phyloP scores from a whole-genome alignment of 2,797 vertebrate species.

The Semaprochilodus insignis region DNA sequence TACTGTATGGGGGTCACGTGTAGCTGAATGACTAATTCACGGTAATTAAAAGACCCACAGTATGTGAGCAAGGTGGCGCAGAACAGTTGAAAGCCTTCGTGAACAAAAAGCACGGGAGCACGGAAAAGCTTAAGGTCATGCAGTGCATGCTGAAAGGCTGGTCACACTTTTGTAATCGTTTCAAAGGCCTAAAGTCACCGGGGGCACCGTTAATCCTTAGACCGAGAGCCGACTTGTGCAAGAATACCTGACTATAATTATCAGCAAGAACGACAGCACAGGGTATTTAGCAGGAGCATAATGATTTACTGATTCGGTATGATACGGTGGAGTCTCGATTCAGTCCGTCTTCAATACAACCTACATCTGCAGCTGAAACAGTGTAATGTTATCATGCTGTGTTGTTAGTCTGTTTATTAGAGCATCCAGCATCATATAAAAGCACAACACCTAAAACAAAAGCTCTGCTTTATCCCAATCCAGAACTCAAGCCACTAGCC shows the following conservation, averaged over 20 bases:
- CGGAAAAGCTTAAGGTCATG: neutral
- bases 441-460: too few species aligned
- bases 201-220: slow-evolving; percentile 19
- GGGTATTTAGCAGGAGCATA: neutral
- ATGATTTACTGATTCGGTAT: too few species aligned
- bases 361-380: too few species aligned
- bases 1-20: neutral
- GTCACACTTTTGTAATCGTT: slow-evolving; percentile 6
- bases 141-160: slow-evolving; percentile 22
- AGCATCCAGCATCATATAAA: too few species aligned
- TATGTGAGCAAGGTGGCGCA: neutral
- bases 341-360: too few species aligned
- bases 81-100: slow-evolving; percentile 16
- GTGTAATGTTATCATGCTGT: too few species aligned
- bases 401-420: too few species aligned
- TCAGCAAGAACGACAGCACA: neutral
- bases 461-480: too few species aligned
- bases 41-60: slow-evolving; percentile 35
- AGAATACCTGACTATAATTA: neutral
- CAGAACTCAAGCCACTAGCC: too few species aligned
- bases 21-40: slow-evolving; percentile 32
- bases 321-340: too few species aligned
- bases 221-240: neutral
- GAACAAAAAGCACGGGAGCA: neutral
- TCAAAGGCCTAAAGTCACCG: slow-evolving; percentile 6